A percentile compares a stretch with the other conserved stretches of the same genome.
These are phyloP conservation scores for Agonum fuliginosum DNA, from an alignment of 2,888 invertebrate genomes.

Conservation along the genomic window DNA sequence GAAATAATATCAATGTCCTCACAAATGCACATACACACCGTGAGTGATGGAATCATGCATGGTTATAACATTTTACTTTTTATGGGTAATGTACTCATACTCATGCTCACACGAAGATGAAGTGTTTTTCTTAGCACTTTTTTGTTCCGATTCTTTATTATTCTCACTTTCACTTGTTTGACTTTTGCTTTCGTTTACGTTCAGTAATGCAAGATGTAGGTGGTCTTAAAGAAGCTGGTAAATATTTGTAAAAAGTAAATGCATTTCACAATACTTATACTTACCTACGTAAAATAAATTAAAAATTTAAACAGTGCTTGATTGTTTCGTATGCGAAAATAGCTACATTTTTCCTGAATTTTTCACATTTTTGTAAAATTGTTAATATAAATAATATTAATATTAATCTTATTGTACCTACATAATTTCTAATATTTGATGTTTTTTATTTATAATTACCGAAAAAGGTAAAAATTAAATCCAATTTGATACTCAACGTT, in stretches of 20 bases:
- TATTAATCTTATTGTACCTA: too few relatives aligned
- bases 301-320: too few relatives aligned
- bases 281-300: too few relatives aligned
- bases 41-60: conserved; percentile 20
- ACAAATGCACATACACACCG: background rate
- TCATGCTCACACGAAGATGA: conserved; percentile 15
- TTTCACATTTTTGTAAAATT: too few relatives aligned
- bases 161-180: conserved; percentile 44
- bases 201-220: conserved; percentile 9
- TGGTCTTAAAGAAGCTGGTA: conserved; percentile 12
- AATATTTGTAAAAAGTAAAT: conserved; percentile 19
- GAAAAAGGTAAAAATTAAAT: too few relatives aligned
- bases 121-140: conserved; percentile 29
- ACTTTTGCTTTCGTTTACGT: conserved; percentile 26
- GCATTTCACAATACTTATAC: conserved; percentile 1
- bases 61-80: conserved; percentile 27
- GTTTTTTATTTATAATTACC: too few relatives aligned
- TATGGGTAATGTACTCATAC: conserved; percentile 14
- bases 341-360: too few relatives aligned
- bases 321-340: too few relatives aligned
- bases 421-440: too few relatives aligned
- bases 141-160: conserved; percentile 21
- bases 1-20: conserved; percentile 21
- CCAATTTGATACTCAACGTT: too few relatives aligned
- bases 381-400: too few relatives aligned